Conservation (phyloP, 2,113 vertebrate species). For the human region DNA sequence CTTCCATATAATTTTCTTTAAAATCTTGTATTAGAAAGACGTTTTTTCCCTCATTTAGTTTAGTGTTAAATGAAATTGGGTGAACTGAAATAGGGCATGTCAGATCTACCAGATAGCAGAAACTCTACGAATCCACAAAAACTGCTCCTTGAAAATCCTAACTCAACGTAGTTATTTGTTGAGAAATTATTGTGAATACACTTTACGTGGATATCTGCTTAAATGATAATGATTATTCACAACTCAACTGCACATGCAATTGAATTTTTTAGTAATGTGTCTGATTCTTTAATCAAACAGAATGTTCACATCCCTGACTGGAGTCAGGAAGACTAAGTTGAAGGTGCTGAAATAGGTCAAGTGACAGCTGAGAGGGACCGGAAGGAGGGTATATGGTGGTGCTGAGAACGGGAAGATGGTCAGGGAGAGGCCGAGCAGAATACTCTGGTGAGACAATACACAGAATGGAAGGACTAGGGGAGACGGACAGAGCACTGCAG, state of each 20-base stretch:
- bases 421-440: background rate
- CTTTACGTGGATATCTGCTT: background rate
- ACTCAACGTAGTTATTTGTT: background rate
- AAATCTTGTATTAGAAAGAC: background rate
- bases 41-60: background rate
- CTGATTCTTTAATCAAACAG: background rate
- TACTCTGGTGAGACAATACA: background rate
- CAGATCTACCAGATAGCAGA: background rate
- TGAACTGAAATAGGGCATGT: background rate
- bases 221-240: background rate
- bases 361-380: accelerated
- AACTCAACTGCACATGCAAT: background rate
- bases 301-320: background rate
- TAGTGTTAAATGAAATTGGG: background rate
- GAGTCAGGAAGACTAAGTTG: background rate
- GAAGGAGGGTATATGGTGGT: background rate
- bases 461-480: too few relatives aligned
- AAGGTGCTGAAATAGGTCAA: background rate
- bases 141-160: background rate
- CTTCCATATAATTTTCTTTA: background rate
- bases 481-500: background rate
- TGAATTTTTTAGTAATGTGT: background rate
- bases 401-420: background rate
- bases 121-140: background rate
- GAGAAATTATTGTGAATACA: background rate